Percentiles rank a stretch among this genome's conserved stretches.
Conservation (phyloP, 2,113 vertebrate genomes). For the Leucopsar rothschildi region DNA sequence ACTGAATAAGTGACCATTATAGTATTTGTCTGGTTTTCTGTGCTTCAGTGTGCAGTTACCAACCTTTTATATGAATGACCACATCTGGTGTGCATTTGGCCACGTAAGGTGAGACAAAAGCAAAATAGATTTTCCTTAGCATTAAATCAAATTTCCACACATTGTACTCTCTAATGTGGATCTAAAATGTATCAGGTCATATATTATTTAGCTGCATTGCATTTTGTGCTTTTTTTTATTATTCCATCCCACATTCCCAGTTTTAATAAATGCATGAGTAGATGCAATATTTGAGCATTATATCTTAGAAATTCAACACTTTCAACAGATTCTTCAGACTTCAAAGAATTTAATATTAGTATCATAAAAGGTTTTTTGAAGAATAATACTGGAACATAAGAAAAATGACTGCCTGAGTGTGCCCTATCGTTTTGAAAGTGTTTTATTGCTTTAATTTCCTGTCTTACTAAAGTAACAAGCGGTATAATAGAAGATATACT, state of each 20-base stretch:
- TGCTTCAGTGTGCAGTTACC: conserved; percentile 47
- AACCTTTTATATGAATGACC: conserved; percentile 69
- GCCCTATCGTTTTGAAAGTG: conserved; percentile 74
- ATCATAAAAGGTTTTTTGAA: conserved; percentile 80
- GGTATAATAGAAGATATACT: conserved; percentile 76
- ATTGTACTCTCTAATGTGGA: conserved; percentile 66
- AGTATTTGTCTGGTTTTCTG: conserved; percentile 57
- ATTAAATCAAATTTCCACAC: conserved; percentile 77
- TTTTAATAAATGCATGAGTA: conserved; percentile 78
- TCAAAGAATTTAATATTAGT: conserved; percentile 79
- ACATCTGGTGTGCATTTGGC: conserved; percentile 74
- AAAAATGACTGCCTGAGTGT: conserved; percentile 76
- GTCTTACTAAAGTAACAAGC: conserved; percentile 80
- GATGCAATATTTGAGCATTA: conserved; percentile 70
- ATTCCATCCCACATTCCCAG: conserved; percentile 52
- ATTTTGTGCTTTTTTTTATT: conserved; percentile 53
- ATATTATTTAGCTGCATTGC: conserved; percentile 74
- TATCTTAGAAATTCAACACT: conserved; percentile 73
- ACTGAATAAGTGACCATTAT: conserved; percentile 69
- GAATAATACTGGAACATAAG: conserved; percentile 75
- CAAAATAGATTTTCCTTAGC: conserved; percentile 75
- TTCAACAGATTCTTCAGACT: conserved; percentile 76
- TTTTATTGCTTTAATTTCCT: conserved; percentile 87
- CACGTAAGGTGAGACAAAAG: conserved; percentile 74
- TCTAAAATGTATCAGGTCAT: conserved; percentile 71